Evolutionary conservation across 2,888 invertebrate genomes (phyloP).

Genomic region (Stramonita haemastoma): DNA sequence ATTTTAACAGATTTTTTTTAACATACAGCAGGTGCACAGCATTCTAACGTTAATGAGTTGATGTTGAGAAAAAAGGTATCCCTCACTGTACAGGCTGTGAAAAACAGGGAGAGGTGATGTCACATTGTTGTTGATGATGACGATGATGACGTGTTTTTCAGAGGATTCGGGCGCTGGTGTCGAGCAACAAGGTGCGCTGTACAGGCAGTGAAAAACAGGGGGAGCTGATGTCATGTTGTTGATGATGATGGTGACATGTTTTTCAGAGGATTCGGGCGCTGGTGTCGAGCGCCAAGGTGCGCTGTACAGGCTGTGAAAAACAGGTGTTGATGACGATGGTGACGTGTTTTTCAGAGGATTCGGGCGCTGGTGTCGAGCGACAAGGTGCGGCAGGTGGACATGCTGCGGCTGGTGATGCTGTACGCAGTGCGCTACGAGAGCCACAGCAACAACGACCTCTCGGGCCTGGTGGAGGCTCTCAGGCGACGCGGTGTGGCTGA

Average conservation of each 20-base stretch:
- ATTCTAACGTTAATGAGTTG: no score
- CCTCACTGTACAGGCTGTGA: no score
- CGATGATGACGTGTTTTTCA: no score
- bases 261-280: conserved; percentile 86
- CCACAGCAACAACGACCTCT: conserved; percentile 88
- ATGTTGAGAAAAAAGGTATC: no score
- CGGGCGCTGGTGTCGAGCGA: conserved; percentile 87
- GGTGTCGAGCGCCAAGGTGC: conserved; percentile 85
- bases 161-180: conserved; percentile 88
- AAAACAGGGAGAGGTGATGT: no score
- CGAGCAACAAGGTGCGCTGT: conserved; percentile 85
- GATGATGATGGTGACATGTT: no score
- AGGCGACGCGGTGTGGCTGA: conserved; percentile 86
- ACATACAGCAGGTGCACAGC: no score
- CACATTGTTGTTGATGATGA: no score
- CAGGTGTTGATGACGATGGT: no score
- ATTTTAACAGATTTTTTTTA: no score
- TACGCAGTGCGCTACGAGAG: conserved; percentile 96
- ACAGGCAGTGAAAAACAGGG: no score
- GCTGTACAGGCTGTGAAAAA: conserved; percentile 70
- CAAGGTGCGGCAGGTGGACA: conserved; percentile 87
- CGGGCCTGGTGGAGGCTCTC: conserved; percentile 86
- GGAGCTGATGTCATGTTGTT: no score
- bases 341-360: conserved; percentile 81
- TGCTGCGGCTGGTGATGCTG: conserved; percentile 90